Evolutionary conservation across 2,888 invertebrate species (phyloP), one percentile per base, ranked within the genome.

Genomic region (Pammene aurita): DNA sequence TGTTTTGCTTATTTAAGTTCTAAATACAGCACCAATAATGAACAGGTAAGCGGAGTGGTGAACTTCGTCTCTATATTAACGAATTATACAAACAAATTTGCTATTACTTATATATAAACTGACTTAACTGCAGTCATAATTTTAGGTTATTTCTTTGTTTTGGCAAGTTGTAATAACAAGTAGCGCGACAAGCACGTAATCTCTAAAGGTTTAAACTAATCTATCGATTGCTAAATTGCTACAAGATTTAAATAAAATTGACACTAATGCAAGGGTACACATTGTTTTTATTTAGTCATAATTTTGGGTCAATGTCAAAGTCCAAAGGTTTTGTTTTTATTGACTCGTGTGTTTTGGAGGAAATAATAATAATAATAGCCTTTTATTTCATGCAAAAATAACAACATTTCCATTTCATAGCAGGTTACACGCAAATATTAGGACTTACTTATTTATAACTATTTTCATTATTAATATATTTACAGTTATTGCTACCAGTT

Each of bases 1-100:
- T 91, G 92, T 77, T 92, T 92, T 76, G 90, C 87, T 0, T 91
- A 90, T 76, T 84, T 92, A 76, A 92, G 84, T 85, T 80, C 88
- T 78, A 90, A 90, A 83, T 90, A 91, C 82, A 87, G 86, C 71
- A 83, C 87, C 58, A 89, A 86, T 70, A 88, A 85, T 78, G 88
- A 88, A 76, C 88, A 90, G 84, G 91, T 89, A 80, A 79, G 71
- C 68, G 26, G 5, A 26, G 26, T 13, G 55, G 57, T 64, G 13
- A n/a, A 48, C 11, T 50, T 6, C 4, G 50, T 14, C 7, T 2
- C 14, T 52, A 52, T 41, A 57, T n/a, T 38, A 7, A 18, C 9
- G 2, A 11, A 18, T 35, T 13, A 13, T 48, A n/a, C 9, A 41
- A n/a, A 11, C 5, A 5, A 0, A 26, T 7, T 38, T 34, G 7